Percentiles rank a stretch among this genome's conserved stretches.
Evolutionary conservation across 2,888 invertebrate genomes (phyloP).

Genomic region (Mimumesa dahlbomi): DNA sequence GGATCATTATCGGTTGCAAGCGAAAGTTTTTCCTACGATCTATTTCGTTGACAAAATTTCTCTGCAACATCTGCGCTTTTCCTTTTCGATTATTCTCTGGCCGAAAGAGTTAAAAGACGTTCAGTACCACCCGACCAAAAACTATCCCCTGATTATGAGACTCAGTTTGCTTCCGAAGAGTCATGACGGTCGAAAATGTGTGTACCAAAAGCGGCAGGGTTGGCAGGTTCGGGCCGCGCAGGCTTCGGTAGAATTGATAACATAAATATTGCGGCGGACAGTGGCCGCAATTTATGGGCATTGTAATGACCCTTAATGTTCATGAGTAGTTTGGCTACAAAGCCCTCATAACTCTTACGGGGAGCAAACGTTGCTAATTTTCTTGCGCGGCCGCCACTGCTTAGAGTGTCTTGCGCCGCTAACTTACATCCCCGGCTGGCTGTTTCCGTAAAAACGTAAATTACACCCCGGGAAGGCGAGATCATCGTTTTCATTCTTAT

Average conservation of each 20-base stretch:
- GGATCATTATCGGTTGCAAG: too few relatives aligned
- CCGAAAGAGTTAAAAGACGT: too few relatives aligned
- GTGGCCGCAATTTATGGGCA: constrained; percentile 76
- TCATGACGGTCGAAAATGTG: not conserved
- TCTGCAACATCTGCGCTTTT: too few relatives aligned
- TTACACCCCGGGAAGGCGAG: constrained; percentile 51
- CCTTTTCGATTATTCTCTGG: too few relatives aligned
- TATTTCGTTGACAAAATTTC: too few relatives aligned
- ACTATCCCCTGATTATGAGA: not conserved
- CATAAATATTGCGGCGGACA: constrained; percentile 77
- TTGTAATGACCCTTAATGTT: constrained; percentile 80
- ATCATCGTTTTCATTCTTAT: constrained; percentile 63
- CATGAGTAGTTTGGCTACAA: constrained; percentile 76
- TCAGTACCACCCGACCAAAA: too few relatives aligned
- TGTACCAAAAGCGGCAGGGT: not conserved
- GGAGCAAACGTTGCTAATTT: constrained; percentile 71
- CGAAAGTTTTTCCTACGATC: too few relatives aligned
- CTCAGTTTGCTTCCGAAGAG: not conserved
- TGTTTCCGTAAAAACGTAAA: constrained; percentile 65
- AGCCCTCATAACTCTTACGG: constrained; percentile 74
- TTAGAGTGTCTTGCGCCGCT: constrained; percentile 48
- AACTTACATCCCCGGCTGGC: constrained; percentile 19
- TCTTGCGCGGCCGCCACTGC: constrained; percentile 57
- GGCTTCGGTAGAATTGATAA: constrained; percentile 72
- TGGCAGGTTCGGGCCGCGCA: constrained; percentile 32